phyloP scores from a whole-genome alignment of 1,140 invertebrate species.

The Drosophila equinoxialis region DNA sequence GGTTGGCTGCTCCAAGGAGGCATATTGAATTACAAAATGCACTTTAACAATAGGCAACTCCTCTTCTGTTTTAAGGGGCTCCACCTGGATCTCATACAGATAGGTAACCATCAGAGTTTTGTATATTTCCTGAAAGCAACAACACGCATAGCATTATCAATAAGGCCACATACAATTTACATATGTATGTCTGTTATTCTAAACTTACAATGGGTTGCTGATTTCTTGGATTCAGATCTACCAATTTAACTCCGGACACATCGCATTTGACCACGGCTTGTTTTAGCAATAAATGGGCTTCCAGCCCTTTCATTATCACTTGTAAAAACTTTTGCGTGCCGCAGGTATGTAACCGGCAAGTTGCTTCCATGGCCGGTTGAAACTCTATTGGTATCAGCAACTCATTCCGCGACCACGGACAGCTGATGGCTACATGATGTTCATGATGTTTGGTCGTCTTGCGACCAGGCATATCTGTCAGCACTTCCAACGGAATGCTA shows the following conservation, averaged over 20 bases:
- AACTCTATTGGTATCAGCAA: conserved; percentile 90
- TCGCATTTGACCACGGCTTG: conserved; percentile 85
- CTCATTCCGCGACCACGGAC: conserved; percentile 89
- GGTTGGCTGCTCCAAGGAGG: conserved; percentile 84
- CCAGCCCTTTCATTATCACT: conserved; percentile 89
- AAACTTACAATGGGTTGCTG: conserved; percentile 60
- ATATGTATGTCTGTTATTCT: neutral
- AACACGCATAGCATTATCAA: too few species aligned
- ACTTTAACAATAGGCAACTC: conserved; percentile 86
- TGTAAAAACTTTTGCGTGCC: conserved; percentile 92
- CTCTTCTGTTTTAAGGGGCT: conserved; percentile 84
- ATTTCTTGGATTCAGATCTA: conserved; percentile 86
- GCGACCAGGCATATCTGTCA: conserved; percentile 89
- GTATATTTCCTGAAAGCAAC: conserved; percentile 65
- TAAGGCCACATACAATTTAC: neutral
- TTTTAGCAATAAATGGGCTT: conserved; percentile 85
- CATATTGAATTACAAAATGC: conserved; percentile 88
- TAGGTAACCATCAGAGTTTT: conserved; percentile 88
- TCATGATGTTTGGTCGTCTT: conserved; percentile 83
- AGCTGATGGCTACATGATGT: conserved; percentile 86
- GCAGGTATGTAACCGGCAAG: conserved; percentile 92
- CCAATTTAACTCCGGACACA: conserved; percentile 85
- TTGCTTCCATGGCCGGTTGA: conserved; percentile 90
- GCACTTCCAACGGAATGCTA: conserved; percentile 86
- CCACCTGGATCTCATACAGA: conserved; percentile 87